Evolutionary conservation across 2,113 vertebrate species (phyloP), one percentile per base, ranked within the genome.

Genomic region (Sinosuthora webbiana): DNA sequence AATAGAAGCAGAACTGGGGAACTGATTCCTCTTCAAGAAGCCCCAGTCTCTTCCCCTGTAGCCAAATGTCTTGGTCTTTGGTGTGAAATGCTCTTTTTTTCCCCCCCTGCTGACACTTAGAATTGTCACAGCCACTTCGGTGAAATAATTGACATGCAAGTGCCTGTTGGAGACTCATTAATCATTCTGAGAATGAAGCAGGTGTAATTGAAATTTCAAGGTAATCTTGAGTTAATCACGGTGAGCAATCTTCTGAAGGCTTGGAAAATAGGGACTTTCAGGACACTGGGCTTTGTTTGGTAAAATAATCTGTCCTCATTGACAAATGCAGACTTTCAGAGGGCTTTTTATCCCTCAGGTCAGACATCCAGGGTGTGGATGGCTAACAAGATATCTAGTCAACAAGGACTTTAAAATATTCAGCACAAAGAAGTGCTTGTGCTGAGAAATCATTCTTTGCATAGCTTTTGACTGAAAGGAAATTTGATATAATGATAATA

Each of bases 191-290:
- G 89, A 93, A 77, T 74, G 94, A 92, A 90, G 60, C 87, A 93
- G 89, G 86, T 94, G 45, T 92, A 96, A 93, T 96, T 97, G 92
- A 94, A 95, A 95, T 96, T 92, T 91, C 89, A 94, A 84, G 89
- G 92, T 93, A 95, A 90, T 96, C 78, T 95, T 80, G 69, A 87
- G 52, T 92, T 89, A 94, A 87, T 95, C 82, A 73, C 37, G 49
- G 35, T 76, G 70, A 95, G 70, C 87, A 94, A 90, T 91, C 87
- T 95, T 95, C 90, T 83, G 87, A 83, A 79, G 74, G 63, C 87
- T 83, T 62, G 75, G 92, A 91, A 97, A 95, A 90, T 30, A 63
- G 90, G 52, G 79, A 74, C 91, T 91, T 95, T 83, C n/a, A 90
- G 96, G 92, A 89, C 75, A 85, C 33, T 2, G 25, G 47, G 47